A percentile compares a stretch with the other conserved stretches of the same genome.
Conservation (phyloP, 1,140 invertebrate genomes). For the Drosophila hydei region DNA sequence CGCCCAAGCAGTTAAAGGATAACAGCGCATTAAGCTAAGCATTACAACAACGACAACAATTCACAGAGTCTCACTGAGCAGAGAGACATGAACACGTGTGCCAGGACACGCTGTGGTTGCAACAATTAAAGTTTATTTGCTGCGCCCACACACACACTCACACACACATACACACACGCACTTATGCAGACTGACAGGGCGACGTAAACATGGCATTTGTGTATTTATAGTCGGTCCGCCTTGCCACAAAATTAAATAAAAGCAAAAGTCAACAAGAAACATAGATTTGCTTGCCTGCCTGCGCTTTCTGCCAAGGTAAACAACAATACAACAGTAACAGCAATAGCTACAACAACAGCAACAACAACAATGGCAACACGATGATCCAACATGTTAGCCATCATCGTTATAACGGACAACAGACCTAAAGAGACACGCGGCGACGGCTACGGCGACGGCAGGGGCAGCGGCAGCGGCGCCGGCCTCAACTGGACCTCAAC, state of each 20-base stretch:
- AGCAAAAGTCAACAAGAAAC: constrained; percentile 81
- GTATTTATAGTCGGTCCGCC: constrained; percentile 73
- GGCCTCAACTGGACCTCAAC: constrained; percentile 31
- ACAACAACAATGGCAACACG: constrained; percentile 36
- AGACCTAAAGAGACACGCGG: constrained; percentile 46
- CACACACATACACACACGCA: constrained; percentile 21
- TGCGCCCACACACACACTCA: constrained; percentile 54
- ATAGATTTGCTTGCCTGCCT: constrained; percentile 74
- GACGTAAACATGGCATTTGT: constrained; percentile 56
- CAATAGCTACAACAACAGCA: constrained; percentile 10
- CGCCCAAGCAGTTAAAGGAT: constrained; percentile 80
- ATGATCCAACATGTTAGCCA: constrained; percentile 68
- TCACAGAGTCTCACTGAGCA: constrained; percentile 30
- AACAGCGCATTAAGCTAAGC: constrained; percentile 81
- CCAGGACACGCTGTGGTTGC: constrained; percentile 75
- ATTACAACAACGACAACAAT: constrained; percentile 68
- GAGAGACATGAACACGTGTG: constrained; percentile 64
- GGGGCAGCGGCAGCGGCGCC: too few relatives aligned
- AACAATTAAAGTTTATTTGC: constrained; percentile 82
- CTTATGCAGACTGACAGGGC: constrained; percentile 19
- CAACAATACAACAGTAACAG: constrained; percentile 48
- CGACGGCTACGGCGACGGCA: too few relatives aligned
- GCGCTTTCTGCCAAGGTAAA: constrained; percentile 67
- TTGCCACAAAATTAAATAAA: constrained; percentile 82
- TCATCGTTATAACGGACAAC: constrained; percentile 74